Base-by-base conservation (phyloP, 2,888 invertebrate genomes). In the Callinectes sapidus region DNA sequence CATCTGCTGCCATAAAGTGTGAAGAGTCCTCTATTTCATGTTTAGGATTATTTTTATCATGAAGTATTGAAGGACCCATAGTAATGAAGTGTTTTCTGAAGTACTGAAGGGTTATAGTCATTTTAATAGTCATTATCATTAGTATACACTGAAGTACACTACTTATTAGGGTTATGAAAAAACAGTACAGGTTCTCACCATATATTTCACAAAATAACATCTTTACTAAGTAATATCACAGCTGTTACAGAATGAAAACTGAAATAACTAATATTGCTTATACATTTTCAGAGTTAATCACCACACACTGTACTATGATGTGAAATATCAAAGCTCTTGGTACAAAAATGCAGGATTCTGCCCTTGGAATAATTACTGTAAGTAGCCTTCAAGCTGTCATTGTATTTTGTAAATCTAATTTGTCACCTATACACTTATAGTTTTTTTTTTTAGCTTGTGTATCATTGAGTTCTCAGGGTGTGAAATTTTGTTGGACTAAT, bases 211-310 rank as follows among this genome's bases (percentile, higher is more conserved):
- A 81, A 81, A 81, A 71, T 71, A 71, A 32, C 81, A 81, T 81
- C 71, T 81, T 81, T 81, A 81, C 81, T 28, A 81, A 81, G 81
- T 81, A 81, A 81, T 81, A 81, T 81, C 81, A 81, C 81, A 81
- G 81, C 81, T 81, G 81, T 81, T 81, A 35, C 32, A 81, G 35
- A 81, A 81, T 10, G 35, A 81, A 81, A 81, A 81, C 81, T 71
- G 28, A 71, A 81, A 81, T 35, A 81, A 81, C 35, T 18, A 81
- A 35, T 28, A 81, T 81, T 35, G 35, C 81, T 81, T 71, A 32
- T 35, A 81, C 81, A 81, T 81, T 81, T 5, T 28, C 3, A 18
- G 35, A 81, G 35, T 81, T 35, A 35, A 81, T 13, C 13, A 16
- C 35, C 35, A 81, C 32, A 81, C 35, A 71, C 10, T 28, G 1